A percentile compares a stretch with the other conserved stretches of the same genome.
These are phyloP conservation scores for Microchirus variegatus DNA, from an alignment of 2,797 vertebrate species.

Conservation along the genomic window DNA sequence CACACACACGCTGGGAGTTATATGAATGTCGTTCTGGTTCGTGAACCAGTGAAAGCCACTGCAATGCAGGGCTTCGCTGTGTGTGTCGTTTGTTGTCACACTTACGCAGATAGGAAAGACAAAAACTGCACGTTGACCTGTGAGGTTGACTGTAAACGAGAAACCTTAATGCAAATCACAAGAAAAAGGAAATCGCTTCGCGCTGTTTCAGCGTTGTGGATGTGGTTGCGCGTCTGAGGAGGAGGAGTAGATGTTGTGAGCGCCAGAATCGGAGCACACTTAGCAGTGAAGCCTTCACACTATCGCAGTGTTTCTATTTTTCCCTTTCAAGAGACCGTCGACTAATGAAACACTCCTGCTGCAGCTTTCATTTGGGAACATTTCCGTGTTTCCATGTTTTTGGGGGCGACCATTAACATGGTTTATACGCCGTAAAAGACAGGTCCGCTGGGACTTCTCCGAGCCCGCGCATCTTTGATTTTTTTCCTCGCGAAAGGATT, in stretches of 20 bases:
- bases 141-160: conserved; percentile 43
- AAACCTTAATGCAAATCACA: conserved; percentile 27
- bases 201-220: conserved; percentile 30
- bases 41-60: conserved; percentile 55
- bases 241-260: conserved; percentile 13
- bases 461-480: conserved; percentile 47
- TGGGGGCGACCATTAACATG: conserved; percentile 49
- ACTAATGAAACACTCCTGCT: conserved; percentile 62
- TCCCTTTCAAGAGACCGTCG: conserved; percentile 43
- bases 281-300: conserved; percentile 24
- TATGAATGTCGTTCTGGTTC: conserved; percentile 60
- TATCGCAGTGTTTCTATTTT: conserved; percentile 27
- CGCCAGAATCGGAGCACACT: conserved; percentile 9
- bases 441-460: conserved; percentile 31
- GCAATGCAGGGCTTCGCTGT: conserved; percentile 58
- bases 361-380: conserved; percentile 56
- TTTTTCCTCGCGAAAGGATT: conserved; percentile 24
- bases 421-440: conserved; percentile 49
- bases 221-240: conserved; percentile 17
- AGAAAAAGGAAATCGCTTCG: conserved; percentile 34
- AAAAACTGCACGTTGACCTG: conserved; percentile 35
- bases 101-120: conserved; percentile 36
- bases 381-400: conserved; percentile 56
- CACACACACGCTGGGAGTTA: conserved; percentile 35
- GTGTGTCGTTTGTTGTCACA: conserved; percentile 51